Evolutionary conservation across 2,113 vertebrate species (phyloP).

Genomic region (Pyrgilauda ruficollis): DNA sequence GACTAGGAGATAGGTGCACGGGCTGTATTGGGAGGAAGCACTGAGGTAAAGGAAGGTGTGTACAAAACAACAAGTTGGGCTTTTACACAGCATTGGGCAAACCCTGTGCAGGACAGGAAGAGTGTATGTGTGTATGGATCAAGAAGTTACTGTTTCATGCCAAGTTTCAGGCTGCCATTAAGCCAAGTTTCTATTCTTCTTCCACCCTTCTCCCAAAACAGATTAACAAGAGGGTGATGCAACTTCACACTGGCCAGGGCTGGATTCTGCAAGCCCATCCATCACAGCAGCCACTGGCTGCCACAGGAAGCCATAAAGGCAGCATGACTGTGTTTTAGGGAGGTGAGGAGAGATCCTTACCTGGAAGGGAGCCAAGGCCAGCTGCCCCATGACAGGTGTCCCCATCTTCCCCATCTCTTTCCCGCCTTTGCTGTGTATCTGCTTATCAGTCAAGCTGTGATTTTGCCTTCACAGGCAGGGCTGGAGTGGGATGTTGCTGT

Average conservation of each 20-base stretch:
- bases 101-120: background rate
- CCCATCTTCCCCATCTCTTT: background rate
- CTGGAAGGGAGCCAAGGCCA: background rate
- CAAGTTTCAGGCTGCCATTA: slow-evolving; percentile 9
- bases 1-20: background rate
- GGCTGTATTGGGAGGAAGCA: background rate
- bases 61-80: background rate
- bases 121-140: background rate
- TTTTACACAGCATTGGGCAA: background rate
- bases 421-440: background rate
- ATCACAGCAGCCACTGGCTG: background rate
- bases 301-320: background rate
- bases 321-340: background rate
- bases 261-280: background rate
- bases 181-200: background rate
- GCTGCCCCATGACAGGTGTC: background rate
- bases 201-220: background rate
- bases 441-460: background rate
- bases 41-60: background rate
- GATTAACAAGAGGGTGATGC: background rate
- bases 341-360: background rate
- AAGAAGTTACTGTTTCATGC: background rate
- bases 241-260: background rate
- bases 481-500: background rate
- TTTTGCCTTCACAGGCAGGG: background rate